Conservation (phyloP, 2,888 invertebrate genomes). For the Tribolium freemani region DNA sequence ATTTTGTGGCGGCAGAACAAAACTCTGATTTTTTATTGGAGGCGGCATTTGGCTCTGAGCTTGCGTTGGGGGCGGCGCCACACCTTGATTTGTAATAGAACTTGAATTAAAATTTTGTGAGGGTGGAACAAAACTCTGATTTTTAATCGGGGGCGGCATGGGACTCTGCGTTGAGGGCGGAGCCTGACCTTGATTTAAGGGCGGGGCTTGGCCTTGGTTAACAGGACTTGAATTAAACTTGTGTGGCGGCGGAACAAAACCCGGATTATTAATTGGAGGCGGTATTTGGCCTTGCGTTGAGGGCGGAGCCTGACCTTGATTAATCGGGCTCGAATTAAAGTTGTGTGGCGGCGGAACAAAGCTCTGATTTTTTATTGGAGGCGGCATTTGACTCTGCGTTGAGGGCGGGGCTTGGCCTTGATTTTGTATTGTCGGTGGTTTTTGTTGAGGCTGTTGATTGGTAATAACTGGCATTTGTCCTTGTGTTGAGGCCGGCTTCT, state of each 20-base stretch:
- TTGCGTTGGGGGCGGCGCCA: background rate
- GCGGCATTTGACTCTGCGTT: background rate
- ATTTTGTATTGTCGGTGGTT: background rate
- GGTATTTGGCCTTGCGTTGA: background rate
- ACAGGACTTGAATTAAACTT: background rate
- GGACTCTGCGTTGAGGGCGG: background rate
- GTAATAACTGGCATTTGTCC: background rate
- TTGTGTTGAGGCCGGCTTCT: background rate
- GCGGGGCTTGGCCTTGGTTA: background rate
- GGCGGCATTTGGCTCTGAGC: background rate
- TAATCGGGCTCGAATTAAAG: background rate
- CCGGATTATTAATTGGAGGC: background rate
- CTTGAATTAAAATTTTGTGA: background rate
- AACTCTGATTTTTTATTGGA: background rate
- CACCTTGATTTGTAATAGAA: background rate
- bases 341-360: background rate
- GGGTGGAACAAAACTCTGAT: background rate
- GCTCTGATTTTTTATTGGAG: background rate
- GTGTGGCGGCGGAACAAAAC: background rate
- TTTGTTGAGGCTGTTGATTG: background rate
- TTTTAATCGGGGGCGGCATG: background rate
- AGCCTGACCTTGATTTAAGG: background rate
- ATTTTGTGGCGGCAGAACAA: background rate
- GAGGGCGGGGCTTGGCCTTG: background rate
- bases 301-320: background rate